These are phyloP conservation scores for Argyra leucocephala DNA, from an alignment of 2,888 invertebrate genomes.

Conservation along the genomic window DNA sequence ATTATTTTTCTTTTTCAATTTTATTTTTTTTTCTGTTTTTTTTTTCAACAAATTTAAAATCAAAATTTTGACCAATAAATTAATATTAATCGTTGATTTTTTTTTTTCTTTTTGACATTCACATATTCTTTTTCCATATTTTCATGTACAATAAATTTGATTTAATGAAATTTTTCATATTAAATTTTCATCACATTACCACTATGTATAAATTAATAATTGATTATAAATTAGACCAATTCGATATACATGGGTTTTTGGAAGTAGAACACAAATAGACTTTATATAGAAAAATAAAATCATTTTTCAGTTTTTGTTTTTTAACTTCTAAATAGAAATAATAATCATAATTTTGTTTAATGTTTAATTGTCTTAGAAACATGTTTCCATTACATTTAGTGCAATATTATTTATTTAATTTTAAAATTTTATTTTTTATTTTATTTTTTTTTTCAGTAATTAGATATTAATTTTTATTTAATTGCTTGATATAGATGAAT, in stretches of 20 bases:
- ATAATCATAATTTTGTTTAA: too few species aligned
- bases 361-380: too few species aligned
- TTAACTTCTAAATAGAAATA: too few species aligned
- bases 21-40: neutral
- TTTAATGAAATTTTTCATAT: too few species aligned
- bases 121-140: neutral
- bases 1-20: too few species aligned
- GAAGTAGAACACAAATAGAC: neutral
- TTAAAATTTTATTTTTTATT: too few species aligned
- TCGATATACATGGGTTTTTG: constrained; percentile 9
- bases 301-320: neutral
- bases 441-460: too few species aligned
- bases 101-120: neutral
- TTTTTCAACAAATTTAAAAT: neutral
- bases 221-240: neutral
- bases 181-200: too few species aligned
- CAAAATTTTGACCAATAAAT: neutral
- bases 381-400: too few species aligned
- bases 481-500: too few species aligned
- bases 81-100: neutral
- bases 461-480: too few species aligned
- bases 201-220: neutral
- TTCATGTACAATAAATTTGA: neutral
- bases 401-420: too few species aligned
- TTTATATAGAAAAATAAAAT: neutral